Evolutionary conservation across 1,140 invertebrate genomes (phyloP), one percentile per base, ranked within the genome.

Genomic region (Macrostomum lignano): DNA sequence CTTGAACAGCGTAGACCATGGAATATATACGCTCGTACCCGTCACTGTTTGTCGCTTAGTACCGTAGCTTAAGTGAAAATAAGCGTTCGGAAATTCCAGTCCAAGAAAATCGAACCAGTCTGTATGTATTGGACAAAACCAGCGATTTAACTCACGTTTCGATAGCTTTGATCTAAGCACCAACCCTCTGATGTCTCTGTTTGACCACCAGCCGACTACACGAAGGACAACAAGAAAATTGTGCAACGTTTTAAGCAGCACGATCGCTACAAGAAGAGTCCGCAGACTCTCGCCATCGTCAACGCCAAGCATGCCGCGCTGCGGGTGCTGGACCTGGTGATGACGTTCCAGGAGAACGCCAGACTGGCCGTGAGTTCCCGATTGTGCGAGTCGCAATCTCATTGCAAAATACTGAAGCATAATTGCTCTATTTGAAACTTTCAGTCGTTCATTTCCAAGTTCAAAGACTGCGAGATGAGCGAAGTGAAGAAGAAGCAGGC

Each of bases 391-490:
- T 9, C n/a, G n/a, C 9, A 24, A 24, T 24, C n/a, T 9, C 9
- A 24, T 24, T 9, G 13, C 23, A 9, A 24, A 9, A 24, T 24
- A 24, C 13, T 24, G 23, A 24, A n/a, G 23, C 13, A 24, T 24
- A 9, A 9, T 9, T 24, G 13, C 9, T 24, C 9, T 9, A 24
- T 24, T 24, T n/a, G n/a, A 24, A 24, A 24, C 9, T 41, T 29
- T 19, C 37, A 52, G 49, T 42, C 43, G 7, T 53, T 53, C 43
- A 49, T 53, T 3, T 44, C 45, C 5, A 51, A 45, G 40, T 53
- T 53, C 36, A 53, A 53, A 26, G 39, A 36, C 9, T 43, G 42
- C 17, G 50, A 51, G 37, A 44, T 43, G 31, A 42, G 41, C 17
- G 40, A 42, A n/a, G 38, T 17, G 9, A 44, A 44, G 29, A 43